phyloP scores from a whole-genome alignment of 1,140 invertebrate species.

The Dreissena rostriformis region DNA sequence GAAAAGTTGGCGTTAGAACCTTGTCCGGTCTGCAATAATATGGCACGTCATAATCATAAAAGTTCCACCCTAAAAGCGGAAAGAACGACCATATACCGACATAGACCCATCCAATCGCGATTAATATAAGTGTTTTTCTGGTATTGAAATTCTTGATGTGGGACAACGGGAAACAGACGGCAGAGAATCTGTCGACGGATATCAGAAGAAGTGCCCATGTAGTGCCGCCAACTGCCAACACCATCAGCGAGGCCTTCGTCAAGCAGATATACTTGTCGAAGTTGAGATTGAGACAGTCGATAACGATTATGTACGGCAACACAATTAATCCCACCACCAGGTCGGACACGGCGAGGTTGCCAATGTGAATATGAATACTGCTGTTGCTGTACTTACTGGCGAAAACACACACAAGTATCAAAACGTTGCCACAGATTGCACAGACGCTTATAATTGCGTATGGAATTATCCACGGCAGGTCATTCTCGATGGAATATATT shows the following conservation, averaged over 20 bases:
- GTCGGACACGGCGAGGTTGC: conserved; percentile 44
- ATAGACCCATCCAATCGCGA: conserved; percentile 11
- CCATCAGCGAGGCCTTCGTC: conserved; percentile 12
- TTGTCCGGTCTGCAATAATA: conserved; percentile 9
- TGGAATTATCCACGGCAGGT: too few species aligned
- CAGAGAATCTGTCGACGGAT: conserved; percentile 25
- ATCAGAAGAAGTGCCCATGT: conserved; percentile 1
- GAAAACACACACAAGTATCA: too few species aligned
- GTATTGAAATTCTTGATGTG: neutral
- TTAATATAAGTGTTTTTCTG: neutral
- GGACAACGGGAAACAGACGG: conserved; percentile 14
- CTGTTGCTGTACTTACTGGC: neutral
- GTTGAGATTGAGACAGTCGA: neutral
- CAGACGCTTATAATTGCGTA: too few species aligned
- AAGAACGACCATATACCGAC: neutral
- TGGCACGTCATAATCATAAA: conserved; percentile 1
- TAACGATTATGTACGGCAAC: conserved; percentile 15
- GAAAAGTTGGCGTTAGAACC: too few species aligned
- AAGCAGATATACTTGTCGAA: conserved; percentile 27
- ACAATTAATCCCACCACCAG: conserved; percentile 16
- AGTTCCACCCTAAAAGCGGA: conserved; percentile 22
- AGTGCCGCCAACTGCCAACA: conserved; percentile 10
- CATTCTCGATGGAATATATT: too few species aligned
- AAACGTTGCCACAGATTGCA: too few species aligned
- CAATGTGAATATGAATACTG: conserved; percentile 22